Evolutionary conservation across 23 tunicate species (phyloP).

Genomic region (Oikopleura albicans): DNA sequence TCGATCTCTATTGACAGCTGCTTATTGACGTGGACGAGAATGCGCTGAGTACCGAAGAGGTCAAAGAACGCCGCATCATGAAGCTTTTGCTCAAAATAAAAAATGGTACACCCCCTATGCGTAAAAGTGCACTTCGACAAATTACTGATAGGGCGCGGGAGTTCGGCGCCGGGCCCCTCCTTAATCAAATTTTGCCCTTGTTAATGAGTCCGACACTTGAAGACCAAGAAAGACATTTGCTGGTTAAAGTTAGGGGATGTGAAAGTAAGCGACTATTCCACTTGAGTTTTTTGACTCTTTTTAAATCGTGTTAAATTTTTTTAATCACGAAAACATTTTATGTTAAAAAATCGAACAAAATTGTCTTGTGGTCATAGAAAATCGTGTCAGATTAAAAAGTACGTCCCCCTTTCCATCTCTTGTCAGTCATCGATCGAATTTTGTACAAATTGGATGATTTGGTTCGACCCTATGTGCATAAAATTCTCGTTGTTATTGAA

Average conservation of each 20-base stretch:
- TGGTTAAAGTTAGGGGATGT: too few relatives aligned
- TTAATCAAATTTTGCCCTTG: constrained; percentile 83
- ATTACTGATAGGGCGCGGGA: constrained; percentile 90
- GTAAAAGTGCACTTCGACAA: constrained; percentile 91
- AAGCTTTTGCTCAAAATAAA: constrained; percentile 75
- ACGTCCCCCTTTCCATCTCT: constrained; percentile 8
- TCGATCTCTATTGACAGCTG: too few relatives aligned
- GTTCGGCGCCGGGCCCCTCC: constrained; percentile 94
- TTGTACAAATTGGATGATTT: constrained; percentile 91
- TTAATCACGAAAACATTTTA: not conserved
- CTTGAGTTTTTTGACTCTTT: too few relatives aligned
- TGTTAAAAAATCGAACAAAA: not conserved
- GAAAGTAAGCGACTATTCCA: too few relatives aligned
- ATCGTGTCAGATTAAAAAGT: not conserved
- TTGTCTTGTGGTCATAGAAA: not conserved
- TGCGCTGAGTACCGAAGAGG: constrained; percentile 65
- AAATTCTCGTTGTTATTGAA: constrained; percentile 88
- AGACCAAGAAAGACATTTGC: constrained; percentile 88
- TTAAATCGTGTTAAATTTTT: too few relatives aligned
- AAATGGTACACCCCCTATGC: constrained; percentile 97
- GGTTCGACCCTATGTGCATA: constrained; percentile 95
- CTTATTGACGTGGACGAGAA: constrained; percentile 91
- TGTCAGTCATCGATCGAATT: constrained; percentile 85
- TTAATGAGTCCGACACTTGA: constrained; percentile 97
- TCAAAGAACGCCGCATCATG: constrained; percentile 83